These are phyloP conservation scores for Dinocampus coccinellae DNA, from an alignment of 2,888 invertebrate genomes.

Conservation along the genomic window DNA sequence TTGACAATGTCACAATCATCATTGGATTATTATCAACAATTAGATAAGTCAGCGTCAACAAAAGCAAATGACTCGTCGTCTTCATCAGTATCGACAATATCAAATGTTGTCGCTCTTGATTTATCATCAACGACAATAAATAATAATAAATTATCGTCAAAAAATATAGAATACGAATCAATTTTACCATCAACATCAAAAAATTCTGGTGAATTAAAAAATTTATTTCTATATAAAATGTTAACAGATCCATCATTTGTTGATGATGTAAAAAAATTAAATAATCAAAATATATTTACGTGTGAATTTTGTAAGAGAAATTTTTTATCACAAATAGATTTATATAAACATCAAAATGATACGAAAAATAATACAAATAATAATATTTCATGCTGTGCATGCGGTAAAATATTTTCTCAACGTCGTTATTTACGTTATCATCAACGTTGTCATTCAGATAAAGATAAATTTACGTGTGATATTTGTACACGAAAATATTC, in stretches of 20 bases:
- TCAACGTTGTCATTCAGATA: constrained; percentile 60
- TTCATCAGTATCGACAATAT: constrained; percentile 27
- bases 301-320: constrained; percentile 60
- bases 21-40: constrained; percentile 37
- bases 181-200: constrained; percentile 1
- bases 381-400: constrained; percentile 61
- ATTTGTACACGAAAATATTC: constrained; percentile 64
- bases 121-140: constrained; percentile 47
- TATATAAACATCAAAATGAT: constrained; percentile 55
- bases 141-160: background rate
- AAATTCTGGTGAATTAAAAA: constrained; percentile 48
- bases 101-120: constrained; percentile 50
- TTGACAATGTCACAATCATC: constrained; percentile 40
- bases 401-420: constrained; percentile 60
- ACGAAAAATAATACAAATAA: constrained; percentile 52
- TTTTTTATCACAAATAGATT: constrained; percentile 51
- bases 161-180: background rate
- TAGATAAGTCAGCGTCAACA: constrained; percentile 19
- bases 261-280: constrained; percentile 46
- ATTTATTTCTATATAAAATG: constrained; percentile 61
- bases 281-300: constrained; percentile 32
- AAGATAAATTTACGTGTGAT: constrained; percentile 60
- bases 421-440: constrained; percentile 63
- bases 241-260: constrained; percentile 62
- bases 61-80: background rate